phyloP scores from a whole-genome alignment of 2,113 vertebrate species.

The Pontoporia blainvillei region DNA sequence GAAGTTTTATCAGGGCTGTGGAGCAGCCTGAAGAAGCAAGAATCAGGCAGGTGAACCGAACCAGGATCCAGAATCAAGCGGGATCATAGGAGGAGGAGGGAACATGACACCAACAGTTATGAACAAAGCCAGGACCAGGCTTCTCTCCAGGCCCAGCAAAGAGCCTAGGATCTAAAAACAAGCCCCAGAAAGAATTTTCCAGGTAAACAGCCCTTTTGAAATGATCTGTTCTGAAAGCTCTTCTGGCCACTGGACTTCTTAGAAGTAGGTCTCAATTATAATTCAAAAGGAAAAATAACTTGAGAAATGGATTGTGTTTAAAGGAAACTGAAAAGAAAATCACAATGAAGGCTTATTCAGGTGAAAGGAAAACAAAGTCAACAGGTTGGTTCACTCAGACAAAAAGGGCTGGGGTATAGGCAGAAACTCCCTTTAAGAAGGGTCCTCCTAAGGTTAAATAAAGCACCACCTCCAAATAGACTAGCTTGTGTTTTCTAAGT shows the following conservation, averaged over 20 bases:
- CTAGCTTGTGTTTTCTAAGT: not conserved
- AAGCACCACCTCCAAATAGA: not conserved
- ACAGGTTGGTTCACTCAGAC: not conserved
- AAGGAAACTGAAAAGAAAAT: constrained; percentile 2
- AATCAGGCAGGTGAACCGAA: not conserved
- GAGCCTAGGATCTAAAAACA: not conserved
- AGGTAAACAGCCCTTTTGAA: not conserved
- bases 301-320: not conserved
- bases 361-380: not conserved
- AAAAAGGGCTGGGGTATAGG: not conserved
- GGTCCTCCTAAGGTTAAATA: not conserved
- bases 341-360: not conserved
- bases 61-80: not conserved
- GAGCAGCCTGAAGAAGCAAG: not conserved
- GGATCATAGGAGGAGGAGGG: not conserved
- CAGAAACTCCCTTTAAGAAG: not conserved
- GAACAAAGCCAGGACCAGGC: not conserved
- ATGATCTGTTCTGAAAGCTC: not conserved
- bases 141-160: not conserved
- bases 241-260: not conserved
- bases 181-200: not conserved
- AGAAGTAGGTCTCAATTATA: not conserved
- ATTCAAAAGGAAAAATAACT: constrained; percentile 24
- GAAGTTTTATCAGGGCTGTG: not conserved
- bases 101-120: not conserved